Evolutionary conservation across 2,888 invertebrate genomes (phyloP).

Genomic region (Bombyx huttoni): DNA sequence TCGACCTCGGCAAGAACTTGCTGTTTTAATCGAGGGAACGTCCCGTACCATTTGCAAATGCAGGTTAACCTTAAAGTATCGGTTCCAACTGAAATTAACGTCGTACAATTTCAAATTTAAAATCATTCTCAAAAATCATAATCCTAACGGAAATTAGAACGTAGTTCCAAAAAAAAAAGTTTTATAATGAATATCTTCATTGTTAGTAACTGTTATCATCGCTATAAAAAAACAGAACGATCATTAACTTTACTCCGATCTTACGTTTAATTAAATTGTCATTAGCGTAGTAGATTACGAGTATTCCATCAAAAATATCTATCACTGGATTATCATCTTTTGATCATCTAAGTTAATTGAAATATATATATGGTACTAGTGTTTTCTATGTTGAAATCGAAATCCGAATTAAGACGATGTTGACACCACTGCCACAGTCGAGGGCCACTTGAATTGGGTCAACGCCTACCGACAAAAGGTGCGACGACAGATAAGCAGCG

Average conservation of each 20-base stretch:
- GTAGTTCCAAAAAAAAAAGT: neutral
- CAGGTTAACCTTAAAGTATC: slow-evolving; percentile 39
- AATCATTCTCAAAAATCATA: too few species aligned
- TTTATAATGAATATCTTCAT: too few species aligned
- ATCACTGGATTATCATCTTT: too few species aligned
- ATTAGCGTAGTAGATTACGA: too few species aligned
- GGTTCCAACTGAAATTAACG: slow-evolving; percentile 39
- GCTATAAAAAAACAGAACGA: too few species aligned
- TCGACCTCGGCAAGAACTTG: slow-evolving; percentile 61
- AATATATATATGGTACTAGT: neutral
- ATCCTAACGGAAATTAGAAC: slow-evolving; percentile 3
- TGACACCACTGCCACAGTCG: slow-evolving; percentile 37
- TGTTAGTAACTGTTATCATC: too few species aligned
- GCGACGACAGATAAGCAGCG: slow-evolving; percentile 64
- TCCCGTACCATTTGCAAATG: slow-evolving; percentile 55
- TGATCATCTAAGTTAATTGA: too few species aligned
- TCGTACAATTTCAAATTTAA: slow-evolving; percentile 1
- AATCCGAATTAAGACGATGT: slow-evolving; percentile 44
- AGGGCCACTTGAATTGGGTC: slow-evolving; percentile 63
- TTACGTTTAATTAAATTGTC: too few species aligned
- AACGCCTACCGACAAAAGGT: slow-evolving; percentile 67
- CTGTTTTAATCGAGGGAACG: slow-evolving; percentile 61
- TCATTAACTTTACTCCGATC: too few species aligned
- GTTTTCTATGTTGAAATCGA: slow-evolving; percentile 16
- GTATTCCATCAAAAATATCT: too few species aligned